Evolutionary conservation across 2,797 vertebrate species (phyloP).

Genomic region (Molossus molossus): DNA sequence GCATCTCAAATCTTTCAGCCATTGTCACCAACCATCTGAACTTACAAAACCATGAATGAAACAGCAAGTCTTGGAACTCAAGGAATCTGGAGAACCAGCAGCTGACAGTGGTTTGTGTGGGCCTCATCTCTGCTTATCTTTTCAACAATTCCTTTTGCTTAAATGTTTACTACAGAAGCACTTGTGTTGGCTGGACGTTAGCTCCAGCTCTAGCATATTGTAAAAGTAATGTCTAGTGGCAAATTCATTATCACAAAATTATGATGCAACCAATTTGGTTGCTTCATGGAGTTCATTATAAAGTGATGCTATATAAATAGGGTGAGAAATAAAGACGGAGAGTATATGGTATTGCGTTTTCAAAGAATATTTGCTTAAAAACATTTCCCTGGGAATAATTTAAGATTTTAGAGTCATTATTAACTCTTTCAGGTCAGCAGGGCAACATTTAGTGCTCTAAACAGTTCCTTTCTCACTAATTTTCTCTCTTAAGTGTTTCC

Average conservation of each 20-base stretch:
- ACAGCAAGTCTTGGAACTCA: not conserved
- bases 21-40: not conserved
- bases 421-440: conserved; percentile 11
- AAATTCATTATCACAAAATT: conserved; percentile 61
- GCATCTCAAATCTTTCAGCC: not conserved
- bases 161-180: not conserved
- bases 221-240: conserved; percentile 30
- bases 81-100: not conserved
- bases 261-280: not conserved
- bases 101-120: not conserved
- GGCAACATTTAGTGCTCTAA: not conserved
- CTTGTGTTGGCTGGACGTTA: not conserved
- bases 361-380: conserved; percentile 41
- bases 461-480: not conserved
- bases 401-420: not conserved
- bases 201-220: not conserved
- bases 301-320: conserved; percentile 7
- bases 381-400: not conserved
- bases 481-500: conserved; percentile 24
- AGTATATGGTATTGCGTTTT: not conserved
- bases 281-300: not conserved
- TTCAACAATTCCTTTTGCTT: conserved; percentile 1
- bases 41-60: not conserved
- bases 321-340: not conserved
- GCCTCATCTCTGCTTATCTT: not conserved